These are phyloP conservation scores for Leucosticte australis DNA, from an alignment of 2,113 vertebrate genomes.

Conservation along the genomic window DNA sequence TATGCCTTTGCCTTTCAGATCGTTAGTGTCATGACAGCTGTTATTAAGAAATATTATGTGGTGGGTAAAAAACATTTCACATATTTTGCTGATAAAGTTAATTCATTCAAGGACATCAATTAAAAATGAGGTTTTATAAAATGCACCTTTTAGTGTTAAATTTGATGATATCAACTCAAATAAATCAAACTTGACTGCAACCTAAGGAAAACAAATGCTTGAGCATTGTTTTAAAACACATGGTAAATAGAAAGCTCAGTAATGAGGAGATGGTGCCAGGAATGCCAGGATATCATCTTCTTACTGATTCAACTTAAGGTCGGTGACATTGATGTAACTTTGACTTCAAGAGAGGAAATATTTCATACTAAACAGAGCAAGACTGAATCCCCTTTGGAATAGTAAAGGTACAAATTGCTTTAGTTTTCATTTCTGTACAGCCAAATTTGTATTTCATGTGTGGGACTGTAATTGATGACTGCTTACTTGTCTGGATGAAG, in stretches of 20 bases:
- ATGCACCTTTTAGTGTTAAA: background rate
- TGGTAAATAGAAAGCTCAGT: constrained; percentile 63
- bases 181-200: background rate
- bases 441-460: constrained; percentile 77
- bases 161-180: constrained; percentile 16
- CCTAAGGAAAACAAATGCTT: constrained; percentile 10
- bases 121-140: constrained; percentile 16
- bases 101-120: background rate
- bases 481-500: constrained; percentile 66
- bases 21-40: background rate
- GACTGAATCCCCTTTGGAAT: constrained; percentile 73
- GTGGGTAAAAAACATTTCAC: constrained; percentile 32
- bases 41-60: constrained; percentile 7
- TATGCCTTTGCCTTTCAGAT: background rate
- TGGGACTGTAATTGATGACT: constrained; percentile 72
- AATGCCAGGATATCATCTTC: constrained; percentile 54
- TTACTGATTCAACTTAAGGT: constrained; percentile 65
- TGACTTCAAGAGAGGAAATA: constrained; percentile 71
- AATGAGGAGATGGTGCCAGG: constrained; percentile 54
- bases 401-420: constrained; percentile 78
- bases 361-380: constrained; percentile 71
- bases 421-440: constrained; percentile 74
- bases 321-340: constrained; percentile 74
- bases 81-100: background rate
- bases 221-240: constrained; percentile 58